These are phyloP conservation scores for Pardalotus punctatus DNA, from an alignment of 2,113 vertebrate genomes.

Conservation along the genomic window DNA sequence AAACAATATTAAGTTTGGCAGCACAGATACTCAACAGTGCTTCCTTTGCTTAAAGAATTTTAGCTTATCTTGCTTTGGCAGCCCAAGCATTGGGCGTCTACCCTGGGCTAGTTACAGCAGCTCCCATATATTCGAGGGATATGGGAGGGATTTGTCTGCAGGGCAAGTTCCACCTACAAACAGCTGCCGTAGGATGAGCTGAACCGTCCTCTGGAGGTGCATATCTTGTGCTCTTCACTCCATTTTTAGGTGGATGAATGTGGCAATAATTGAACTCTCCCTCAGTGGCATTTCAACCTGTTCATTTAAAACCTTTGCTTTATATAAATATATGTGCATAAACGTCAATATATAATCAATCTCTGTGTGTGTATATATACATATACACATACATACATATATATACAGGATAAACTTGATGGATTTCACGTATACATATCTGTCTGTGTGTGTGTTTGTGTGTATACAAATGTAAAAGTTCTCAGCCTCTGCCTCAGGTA, in stretches of 20 bases:
- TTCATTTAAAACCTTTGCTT: neutral
- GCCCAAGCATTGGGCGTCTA: neutral
- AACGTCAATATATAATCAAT: neutral
- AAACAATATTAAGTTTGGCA: neutral
- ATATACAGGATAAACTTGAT: neutral
- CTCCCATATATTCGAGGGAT: neutral
- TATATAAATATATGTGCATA: neutral
- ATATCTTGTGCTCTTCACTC: neutral
- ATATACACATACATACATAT: neutral
- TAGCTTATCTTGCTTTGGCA: neutral
- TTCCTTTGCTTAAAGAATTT: neutral
- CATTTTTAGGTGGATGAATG: neutral
- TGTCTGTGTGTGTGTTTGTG: neutral
- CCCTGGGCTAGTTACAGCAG: neutral
- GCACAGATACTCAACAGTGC: neutral
- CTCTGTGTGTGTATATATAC: rapidly evolving
- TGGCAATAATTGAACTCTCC: neutral
- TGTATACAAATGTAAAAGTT: neutral
- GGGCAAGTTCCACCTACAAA: neutral
- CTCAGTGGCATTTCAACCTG: neutral
- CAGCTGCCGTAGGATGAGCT: neutral
- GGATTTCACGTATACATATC: neutral
- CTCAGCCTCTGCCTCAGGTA: neutral
- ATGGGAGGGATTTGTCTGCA: rapidly evolving
- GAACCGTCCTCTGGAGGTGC: neutral